Base-by-base conservation (phyloP, 2,888 invertebrate genomes). In the Andrena fulva region DNA sequence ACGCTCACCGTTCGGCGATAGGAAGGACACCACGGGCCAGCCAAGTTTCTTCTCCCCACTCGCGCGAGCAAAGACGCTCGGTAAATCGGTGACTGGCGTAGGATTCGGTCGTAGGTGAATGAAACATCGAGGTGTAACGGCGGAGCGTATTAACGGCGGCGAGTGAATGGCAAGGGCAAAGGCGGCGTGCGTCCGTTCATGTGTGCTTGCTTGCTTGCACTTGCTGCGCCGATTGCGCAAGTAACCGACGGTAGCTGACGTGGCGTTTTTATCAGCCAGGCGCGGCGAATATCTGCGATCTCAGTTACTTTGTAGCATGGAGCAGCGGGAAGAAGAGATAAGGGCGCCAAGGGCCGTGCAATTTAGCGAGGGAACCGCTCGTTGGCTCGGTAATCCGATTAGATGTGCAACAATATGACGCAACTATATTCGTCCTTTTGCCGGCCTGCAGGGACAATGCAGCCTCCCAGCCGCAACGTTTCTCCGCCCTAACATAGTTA, bases 91-190 rank as follows among this genome's bases (percentile, higher is more conserved):
- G 56, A 1, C 42, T 59, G 35, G 63, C 29, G 52, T 71, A 68
- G 33, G 60, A 72, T 66, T 72, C 66, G 29, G 60, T 54, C 52
- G 66, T 56, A 52, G 66, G 52, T 84, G 86, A 86, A 86, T 86
- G 86, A 70, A 77, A 59, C 70, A 69, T 71, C 42, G 54, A 48
- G 42, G 71, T 66, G 60, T 84, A 71, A 80, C 70, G 63, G 73
- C 29, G 67, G 64, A 74, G 56, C 63, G 64, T 86, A 77, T 80
- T 73, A 74, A 62, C 27, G 54, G 72, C 72, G 50, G 71, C 59
- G 42, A 71, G 59, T 78, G 87, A 86, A 86, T 85, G 88, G 79
- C 77, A 72, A 70, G 54, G 62, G 56, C 67, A 69, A 59, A 59
- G 77, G 52, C 50, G 66, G 12, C 42, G 12, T 12, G 42, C 42